Evolutionary conservation across 2,113 vertebrate species (phyloP).

Genomic region (Corythaixoides concolor): DNA sequence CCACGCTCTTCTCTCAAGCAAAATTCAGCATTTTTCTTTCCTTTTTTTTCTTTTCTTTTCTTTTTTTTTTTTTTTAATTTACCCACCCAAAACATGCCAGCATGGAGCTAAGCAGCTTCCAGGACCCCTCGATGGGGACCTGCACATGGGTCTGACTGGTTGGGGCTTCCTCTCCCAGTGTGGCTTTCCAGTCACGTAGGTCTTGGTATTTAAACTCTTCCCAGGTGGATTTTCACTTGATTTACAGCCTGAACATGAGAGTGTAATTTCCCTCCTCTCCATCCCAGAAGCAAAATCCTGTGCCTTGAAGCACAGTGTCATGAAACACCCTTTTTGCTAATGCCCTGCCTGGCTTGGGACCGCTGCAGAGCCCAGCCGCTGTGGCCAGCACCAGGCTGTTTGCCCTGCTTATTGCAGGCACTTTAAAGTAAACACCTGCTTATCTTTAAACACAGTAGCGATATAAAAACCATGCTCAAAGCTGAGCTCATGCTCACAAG

Average conservation of each 20-base stretch:
- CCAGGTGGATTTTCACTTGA: neutral
- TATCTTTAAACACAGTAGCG: neutral
- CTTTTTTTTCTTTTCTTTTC: too few species aligned
- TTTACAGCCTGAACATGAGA: neutral
- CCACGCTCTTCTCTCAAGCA: neutral
- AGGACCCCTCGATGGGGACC: neutral
- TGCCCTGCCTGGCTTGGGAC: neutral
- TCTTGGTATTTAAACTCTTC: neutral
- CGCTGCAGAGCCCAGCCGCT: neutral
- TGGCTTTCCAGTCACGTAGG: neutral
- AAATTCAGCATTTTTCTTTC: neutral
- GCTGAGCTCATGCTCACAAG: neutral
- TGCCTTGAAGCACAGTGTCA: accelerated
- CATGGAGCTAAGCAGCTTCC: neutral
- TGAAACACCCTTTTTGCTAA: neutral
- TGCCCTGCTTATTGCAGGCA: neutral
- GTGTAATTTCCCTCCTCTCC: neutral
- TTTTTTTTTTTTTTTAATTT: neutral
- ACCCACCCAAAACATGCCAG: neutral
- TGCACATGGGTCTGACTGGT: neutral
- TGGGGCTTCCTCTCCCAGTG: neutral
- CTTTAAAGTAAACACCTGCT: neutral
- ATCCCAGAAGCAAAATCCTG: neutral
- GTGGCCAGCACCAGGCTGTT: neutral
- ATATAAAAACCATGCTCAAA: neutral